Evolutionary conservation across 2,113 vertebrate species (phyloP).

Genomic region (Laticauda colubrina): DNA sequence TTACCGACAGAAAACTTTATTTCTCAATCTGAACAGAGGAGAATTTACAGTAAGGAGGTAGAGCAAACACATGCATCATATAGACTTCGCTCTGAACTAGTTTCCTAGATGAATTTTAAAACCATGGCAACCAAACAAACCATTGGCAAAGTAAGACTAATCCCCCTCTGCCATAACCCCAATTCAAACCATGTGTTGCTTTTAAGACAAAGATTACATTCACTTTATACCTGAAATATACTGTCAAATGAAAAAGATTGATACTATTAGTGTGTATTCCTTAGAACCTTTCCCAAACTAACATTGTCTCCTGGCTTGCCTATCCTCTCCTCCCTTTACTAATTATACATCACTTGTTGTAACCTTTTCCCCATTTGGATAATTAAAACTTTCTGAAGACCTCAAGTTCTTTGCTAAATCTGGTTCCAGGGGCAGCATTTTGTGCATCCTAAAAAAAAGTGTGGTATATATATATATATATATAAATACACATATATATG

Average conservation of each 20-base stretch:
- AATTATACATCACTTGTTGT: slow-evolving; percentile 22
- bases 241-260: slow-evolving; percentile 39
- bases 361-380: slow-evolving; percentile 20
- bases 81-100: background rate
- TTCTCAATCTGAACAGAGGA: background rate
- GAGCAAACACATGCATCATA: background rate
- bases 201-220: slow-evolving; percentile 29
- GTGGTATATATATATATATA: too few species aligned
- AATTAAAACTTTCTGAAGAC: background rate
- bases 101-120: slow-evolving; percentile 3
- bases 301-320: slow-evolving; percentile 31
- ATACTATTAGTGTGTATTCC: slow-evolving; percentile 13
- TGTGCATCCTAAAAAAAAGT: too few species aligned
- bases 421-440: background rate
- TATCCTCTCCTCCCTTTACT: slow-evolving; percentile 39
- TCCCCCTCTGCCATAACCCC: background rate
- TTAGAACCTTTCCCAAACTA: slow-evolving; percentile 33
- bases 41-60: background rate
- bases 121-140: slow-evolving; percentile 1
- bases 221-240: slow-evolving; percentile 28
- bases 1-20: background rate
- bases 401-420: slow-evolving; percentile 4
- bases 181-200: slow-evolving; percentile 37
- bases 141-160: slow-evolving; percentile 20
- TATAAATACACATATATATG: too few species aligned